Percentiles rank a stretch among this genome's conserved stretches.
These are phyloP conservation scores for Spodoptera littoralis DNA, from an alignment of 2,888 invertebrate species.

Conservation along the genomic window DNA sequence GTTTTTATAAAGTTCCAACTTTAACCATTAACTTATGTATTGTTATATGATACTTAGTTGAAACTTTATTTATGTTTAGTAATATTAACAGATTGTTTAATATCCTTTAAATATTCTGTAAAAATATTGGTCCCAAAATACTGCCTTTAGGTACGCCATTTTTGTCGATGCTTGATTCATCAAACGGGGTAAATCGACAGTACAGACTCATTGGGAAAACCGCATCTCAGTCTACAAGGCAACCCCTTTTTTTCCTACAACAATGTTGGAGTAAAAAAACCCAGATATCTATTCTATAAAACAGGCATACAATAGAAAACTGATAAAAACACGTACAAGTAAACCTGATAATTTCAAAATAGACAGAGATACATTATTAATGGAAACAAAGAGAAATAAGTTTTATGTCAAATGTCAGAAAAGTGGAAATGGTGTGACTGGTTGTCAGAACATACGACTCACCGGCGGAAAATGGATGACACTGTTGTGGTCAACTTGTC, in stretches of 20 bases:
- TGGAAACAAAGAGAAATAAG: background rate
- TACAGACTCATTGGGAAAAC: background rate
- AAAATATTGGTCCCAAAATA: background rate
- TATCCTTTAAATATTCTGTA: too few species aligned
- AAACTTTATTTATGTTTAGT: too few species aligned
- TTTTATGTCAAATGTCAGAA: conserved; percentile 4
- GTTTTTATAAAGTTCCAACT: conserved; percentile 25
- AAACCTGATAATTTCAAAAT: background rate
- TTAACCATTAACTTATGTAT: conserved; percentile 19
- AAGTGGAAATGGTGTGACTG: conserved; percentile 9
- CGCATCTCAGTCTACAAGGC: background rate
- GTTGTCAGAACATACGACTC: conserved; percentile 20
- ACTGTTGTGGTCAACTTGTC: conserved; percentile 26
- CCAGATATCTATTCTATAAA: conserved; percentile 1
- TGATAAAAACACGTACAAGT: background rate
- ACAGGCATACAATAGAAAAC: background rate
- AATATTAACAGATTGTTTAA: too few species aligned
- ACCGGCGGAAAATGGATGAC: conserved; percentile 37
- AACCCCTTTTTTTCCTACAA: conserved; percentile 9
- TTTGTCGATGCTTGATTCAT: background rate
- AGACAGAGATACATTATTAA: background rate
- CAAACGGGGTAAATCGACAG: conserved; percentile 4
- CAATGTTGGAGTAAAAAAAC: conserved; percentile 9
- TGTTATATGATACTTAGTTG: conserved; percentile 5
- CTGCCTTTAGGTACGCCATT: conserved; percentile 14